These are phyloP conservation scores for Pogonognathellus flavescens DNA, from an alignment of 1,140 invertebrate genomes.

Conservation along the genomic window DNA sequence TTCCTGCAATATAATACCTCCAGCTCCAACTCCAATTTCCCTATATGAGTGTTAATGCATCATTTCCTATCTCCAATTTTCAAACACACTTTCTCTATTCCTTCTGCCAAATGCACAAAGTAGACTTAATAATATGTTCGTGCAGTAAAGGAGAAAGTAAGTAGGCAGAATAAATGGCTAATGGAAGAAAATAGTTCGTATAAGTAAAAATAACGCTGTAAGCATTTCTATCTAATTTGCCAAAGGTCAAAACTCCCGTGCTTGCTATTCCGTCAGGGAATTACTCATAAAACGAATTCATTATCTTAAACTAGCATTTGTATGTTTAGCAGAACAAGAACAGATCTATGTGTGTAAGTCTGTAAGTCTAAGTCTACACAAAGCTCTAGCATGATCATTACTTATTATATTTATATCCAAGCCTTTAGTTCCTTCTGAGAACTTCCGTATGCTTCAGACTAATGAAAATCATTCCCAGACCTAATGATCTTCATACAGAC, in stretches of 20 bases:
- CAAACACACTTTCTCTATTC: no score
- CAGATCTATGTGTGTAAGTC: no score
- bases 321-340: neutral
- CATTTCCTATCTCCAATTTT: no score
- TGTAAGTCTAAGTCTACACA: no score
- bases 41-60: neutral
- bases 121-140: no score
- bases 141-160: no score
- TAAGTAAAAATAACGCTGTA: neutral
- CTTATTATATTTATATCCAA: neutral
- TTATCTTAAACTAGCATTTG: neutral
- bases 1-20: neutral
- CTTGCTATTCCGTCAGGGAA: neutral
- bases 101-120: no score
- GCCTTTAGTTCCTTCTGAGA: neutral
- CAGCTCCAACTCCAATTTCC: neutral
- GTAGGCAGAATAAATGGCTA: neutral
- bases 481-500: no score
- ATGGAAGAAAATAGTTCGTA: neutral
- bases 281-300: neutral
- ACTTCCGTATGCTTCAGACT: no score
- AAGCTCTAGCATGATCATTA: neutral
- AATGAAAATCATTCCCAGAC: no score
- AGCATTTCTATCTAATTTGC: neutral
- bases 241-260: neutral